Base-by-base conservation (phyloP, 2,113 vertebrate species). In the Colinus virginianus region DNA sequence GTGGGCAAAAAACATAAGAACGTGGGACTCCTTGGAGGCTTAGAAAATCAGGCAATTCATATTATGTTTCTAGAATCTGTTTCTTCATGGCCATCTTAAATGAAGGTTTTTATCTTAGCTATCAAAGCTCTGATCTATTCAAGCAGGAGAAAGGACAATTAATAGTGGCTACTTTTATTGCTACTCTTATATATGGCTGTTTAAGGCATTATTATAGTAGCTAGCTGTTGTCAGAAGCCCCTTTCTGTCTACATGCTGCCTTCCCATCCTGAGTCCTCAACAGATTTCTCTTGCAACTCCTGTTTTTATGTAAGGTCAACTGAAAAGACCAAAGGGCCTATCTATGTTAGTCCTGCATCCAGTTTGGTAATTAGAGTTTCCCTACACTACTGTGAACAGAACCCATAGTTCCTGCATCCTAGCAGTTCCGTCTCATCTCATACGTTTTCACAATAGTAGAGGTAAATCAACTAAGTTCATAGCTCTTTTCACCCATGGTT, bases 1-100 rank as follows among this genome's bases (percentile, higher is more conserved):
- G 99, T 99, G 89, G 77, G 93, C 88, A 58, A 55, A 72, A 87
- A 20, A n/a, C 1, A 0, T 30, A 69, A 77, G 15, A 90, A 67
- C 2, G 3, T 70, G 43, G 17, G 42, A 80, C 20, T 71, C 56
- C 22, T 8, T 21, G 13, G 21, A 76, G 34, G 7, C 55, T 22
- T 19, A 45, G 62, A 66, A 84, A 64, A 48, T 18, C 1, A 13
- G 21, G 21, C 49, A 90, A 25, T 62, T 79, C 45, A 66, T n/a
- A 8, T 26, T 3, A 64, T 71, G 26, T 38, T 55, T 67, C 63
- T 67, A 46, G 42, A 38, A 83, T 69, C 0, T 3, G 5, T 64
- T 76, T 79, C 66, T 85, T 84, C 23, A 45, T 14, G 19, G 20
- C 28, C 56, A 30, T 49, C 43, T 76, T 76, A 71, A 88, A 58